Base-by-base conservation (phyloP, 2,797 vertebrate genomes). In the Lepus oiostolus region DNA sequence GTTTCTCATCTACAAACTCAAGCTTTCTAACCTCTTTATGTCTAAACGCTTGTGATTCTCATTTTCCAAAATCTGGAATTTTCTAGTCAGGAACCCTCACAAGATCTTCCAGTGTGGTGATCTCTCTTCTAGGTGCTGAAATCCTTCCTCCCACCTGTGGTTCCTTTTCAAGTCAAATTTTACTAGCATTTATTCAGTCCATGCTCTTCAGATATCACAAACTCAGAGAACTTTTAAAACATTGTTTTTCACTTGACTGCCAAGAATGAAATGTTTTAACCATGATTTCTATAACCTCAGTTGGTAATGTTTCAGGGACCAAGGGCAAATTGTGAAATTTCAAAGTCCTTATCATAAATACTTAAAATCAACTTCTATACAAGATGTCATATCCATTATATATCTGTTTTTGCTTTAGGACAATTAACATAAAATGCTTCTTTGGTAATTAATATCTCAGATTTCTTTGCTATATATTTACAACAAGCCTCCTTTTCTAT, bases 161-260 rank as follows among this genome's bases (percentile, higher is more conserved):
- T 60, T 94, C 35, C 30, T 77, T 91, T 84, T 42, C 21, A 76
- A 88, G 54, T 47, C 32, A 68, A 35, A 58, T 85, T 88, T 94
- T 89, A 4, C 52, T 32, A 77, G n/a, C 93, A 93, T 81, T 65
- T 86, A 60, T 79, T 96, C 42, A 67, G 22, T 81, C 14, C 47
- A 32, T 87, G 22, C 54, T 90, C 32, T 93, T 75, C 47, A 38
- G 26, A 83, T 85, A 72, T 71, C 17, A 75, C 2, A 71, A 22
- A 21, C n/a, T 83, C 3, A 52, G 1, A 85, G 28, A 93, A 91
- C 1, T 47, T 47, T 47, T 47, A 47, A 47, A 47, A 47, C 42
- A 47, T n/a, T 7, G 54, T n/a, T 2, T 4, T 87, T 81, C 80
- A 86, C 17, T 62, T 67, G 32, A 35, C 77, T 82, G 35, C 12